A percentile compares a stretch with the other conserved stretches of the same genome.
phyloP scores from a whole-genome alignment of 2,113 vertebrate genomes.

The Panthera uncia region DNA sequence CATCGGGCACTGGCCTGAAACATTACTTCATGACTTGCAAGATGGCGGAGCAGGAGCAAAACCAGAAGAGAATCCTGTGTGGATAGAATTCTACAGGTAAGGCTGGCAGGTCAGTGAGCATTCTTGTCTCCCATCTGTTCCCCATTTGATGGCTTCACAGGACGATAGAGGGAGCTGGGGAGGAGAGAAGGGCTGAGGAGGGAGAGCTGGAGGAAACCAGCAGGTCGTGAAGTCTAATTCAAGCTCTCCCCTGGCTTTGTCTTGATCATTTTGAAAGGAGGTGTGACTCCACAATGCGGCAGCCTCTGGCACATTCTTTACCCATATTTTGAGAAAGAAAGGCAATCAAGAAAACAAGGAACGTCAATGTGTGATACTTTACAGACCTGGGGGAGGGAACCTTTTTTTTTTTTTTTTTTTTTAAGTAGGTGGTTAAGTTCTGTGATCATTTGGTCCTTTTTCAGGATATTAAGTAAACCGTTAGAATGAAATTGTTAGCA shows the following conservation, averaged over 20 bases:
- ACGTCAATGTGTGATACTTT: background rate
- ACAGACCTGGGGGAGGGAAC: background rate
- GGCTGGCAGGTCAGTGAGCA: background rate
- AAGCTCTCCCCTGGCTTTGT: background rate
- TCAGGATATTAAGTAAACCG: conserved; percentile 19
- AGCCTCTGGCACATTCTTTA: background rate
- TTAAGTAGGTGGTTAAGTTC: background rate
- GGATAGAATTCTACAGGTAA: background rate
- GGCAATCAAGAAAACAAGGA: background rate
- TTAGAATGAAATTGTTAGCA: conserved; percentile 47
- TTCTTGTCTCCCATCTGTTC: conserved; percentile 30
- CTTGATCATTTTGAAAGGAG: background rate
- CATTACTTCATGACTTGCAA: background rate
- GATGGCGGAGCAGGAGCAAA: background rate
- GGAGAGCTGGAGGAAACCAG: background rate
- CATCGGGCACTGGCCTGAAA: background rate
- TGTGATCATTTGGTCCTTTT: background rate
- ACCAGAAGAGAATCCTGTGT: background rate
- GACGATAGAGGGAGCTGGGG: background rate
- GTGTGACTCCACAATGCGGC: background rate
- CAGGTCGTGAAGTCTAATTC: background rate
- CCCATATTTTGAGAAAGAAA: background rate
- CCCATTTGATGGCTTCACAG: background rate
- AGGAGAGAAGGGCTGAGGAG: background rate
- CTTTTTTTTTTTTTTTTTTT: background rate